Conservation (phyloP, 2,113 vertebrate species). For the Charina bottae region DNA sequence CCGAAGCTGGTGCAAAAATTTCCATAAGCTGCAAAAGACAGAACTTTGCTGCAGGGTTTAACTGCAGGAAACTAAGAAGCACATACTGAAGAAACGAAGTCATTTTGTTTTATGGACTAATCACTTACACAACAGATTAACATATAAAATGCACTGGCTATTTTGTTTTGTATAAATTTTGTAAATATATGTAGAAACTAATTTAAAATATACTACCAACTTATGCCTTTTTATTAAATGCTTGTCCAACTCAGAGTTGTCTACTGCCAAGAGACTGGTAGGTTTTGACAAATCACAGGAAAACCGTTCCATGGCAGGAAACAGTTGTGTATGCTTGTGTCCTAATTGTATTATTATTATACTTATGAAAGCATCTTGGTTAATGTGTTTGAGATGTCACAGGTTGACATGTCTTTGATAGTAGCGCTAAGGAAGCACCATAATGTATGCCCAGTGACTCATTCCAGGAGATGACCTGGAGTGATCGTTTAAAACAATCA, state of each 20-base stretch:
- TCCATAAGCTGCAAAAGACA: conserved; percentile 23
- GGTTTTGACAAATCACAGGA: not conserved
- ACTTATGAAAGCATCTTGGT: not conserved
- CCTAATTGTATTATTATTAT: not conserved
- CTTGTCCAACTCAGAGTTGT: not conserved
- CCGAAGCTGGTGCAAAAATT: conserved; percentile 29
- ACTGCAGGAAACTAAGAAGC: conserved; percentile 11
- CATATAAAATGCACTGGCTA: not conserved
- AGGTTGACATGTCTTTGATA: not conserved
- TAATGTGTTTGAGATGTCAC: not conserved
- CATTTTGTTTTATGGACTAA: not conserved
- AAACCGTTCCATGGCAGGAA: not conserved
- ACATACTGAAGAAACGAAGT: not conserved
- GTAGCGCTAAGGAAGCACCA: not conserved
- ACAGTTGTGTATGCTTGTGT: not conserved
- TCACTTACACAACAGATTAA: not conserved
- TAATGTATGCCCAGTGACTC: not conserved
- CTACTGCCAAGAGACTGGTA: not conserved
- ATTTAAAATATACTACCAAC: not conserved
- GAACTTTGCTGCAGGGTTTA: conserved; percentile 21
- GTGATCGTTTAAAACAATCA: not conserved
- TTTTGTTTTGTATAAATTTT: not conserved
- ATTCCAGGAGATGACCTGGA: not conserved
- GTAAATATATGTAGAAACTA: not conserved
- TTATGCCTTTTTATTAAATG: not conserved